Evolutionary conservation across 2,888 invertebrate genomes (phyloP).

Genomic region (Archips xylosteana): DNA sequence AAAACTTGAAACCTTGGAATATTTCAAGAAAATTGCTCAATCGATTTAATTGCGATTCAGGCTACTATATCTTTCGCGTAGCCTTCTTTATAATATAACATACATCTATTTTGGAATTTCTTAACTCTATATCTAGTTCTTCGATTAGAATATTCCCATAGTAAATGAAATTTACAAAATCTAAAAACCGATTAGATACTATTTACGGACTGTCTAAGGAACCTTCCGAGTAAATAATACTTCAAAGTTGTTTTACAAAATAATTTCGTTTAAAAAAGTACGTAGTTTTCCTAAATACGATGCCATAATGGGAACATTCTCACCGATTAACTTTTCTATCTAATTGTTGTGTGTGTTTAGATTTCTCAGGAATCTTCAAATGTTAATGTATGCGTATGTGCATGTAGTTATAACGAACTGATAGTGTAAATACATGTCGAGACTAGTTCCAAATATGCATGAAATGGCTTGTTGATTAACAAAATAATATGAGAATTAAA

Average conservation of each 20-base stretch:
- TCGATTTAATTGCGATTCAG: constrained; percentile 19
- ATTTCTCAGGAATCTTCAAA: constrained; percentile 54
- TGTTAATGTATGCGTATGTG: constrained; percentile 48
- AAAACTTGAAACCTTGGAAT: background rate
- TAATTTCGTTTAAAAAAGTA: too few relatives aligned
- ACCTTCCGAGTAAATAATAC: too few relatives aligned
- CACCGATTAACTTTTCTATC: constrained; percentile 55
- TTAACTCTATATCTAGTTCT: constrained; percentile 20
- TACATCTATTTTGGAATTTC: constrained; percentile 25
- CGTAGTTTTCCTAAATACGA: background rate
- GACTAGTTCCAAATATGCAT: constrained; percentile 40
- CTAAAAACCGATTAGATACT: background rate
- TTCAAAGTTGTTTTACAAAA: too few relatives aligned
- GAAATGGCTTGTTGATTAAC: constrained; percentile 20
- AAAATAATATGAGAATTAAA: constrained; percentile 11
- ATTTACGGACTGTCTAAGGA: too few relatives aligned
- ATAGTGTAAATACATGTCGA: constrained; percentile 57
- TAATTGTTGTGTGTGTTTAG: constrained; percentile 71
- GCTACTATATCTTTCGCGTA: constrained; percentile 20
- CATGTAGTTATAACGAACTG: constrained; percentile 61
- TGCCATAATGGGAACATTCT: constrained; percentile 49
- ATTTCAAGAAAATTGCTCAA: constrained; percentile 35
- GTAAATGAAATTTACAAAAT: background rate
- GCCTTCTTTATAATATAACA: constrained; percentile 26
- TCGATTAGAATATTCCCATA: constrained; percentile 22